These are phyloP conservation scores for Sminthopsis crassicaudata DNA, from an alignment of 2,113 vertebrate species.

Conservation along the genomic window DNA sequence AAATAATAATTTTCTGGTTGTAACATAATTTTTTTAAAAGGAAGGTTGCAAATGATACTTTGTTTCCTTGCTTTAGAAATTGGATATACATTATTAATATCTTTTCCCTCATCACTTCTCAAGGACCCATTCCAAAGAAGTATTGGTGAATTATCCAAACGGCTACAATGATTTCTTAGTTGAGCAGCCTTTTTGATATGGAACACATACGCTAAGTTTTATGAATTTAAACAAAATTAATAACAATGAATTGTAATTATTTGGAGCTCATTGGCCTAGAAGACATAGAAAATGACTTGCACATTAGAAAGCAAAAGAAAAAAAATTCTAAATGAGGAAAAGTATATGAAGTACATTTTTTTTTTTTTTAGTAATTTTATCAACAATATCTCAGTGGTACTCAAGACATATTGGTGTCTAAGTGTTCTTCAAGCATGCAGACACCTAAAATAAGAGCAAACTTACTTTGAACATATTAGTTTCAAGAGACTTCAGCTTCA, in stretches of 20 bases:
- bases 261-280: conserved; percentile 17
- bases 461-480: conserved; percentile 52
- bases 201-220: conserved; percentile 39
- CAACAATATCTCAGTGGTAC: conserved; percentile 55
- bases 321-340: conserved; percentile 60
- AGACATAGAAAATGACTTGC: conserved; percentile 34
- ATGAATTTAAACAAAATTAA: background rate
- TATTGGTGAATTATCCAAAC: background rate
- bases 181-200: conserved; percentile 27
- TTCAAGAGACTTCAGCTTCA: conserved; percentile 43
- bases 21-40: conserved; percentile 15
- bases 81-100: background rate
- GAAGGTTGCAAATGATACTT: background rate
- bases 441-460: conserved; percentile 56
- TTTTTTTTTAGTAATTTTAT: conserved; percentile 57
- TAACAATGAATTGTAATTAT: conserved; percentile 16
- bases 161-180: background rate
- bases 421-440: conserved; percentile 50
- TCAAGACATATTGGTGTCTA: conserved; percentile 57
- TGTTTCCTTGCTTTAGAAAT: background rate
- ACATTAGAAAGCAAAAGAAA: conserved; percentile 30
- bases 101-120: background rate
- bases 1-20: conserved; percentile 15
- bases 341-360: conserved; percentile 63
- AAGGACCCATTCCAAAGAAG: background rate